These are phyloP conservation scores for Cybosia mesomella DNA, from an alignment of 2,888 invertebrate species.

Conservation along the genomic window DNA sequence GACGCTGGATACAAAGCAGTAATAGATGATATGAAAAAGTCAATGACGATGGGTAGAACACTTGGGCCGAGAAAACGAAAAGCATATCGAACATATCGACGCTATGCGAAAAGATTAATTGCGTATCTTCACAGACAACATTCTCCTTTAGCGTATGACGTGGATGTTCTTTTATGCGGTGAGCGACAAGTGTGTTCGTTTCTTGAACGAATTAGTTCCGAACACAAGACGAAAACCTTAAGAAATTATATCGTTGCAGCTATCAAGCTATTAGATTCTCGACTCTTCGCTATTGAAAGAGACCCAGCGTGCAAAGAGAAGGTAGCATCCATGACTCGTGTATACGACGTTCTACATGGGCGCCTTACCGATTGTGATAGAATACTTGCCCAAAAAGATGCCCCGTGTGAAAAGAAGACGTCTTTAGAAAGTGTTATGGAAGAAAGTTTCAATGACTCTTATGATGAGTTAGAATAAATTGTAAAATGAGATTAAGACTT, in stretches of 20 bases:
- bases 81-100: conserved; percentile 81
- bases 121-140: conserved; percentile 82
- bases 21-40: conserved; percentile 86
- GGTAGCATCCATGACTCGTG: conserved; percentile 82
- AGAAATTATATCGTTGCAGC: conserved; percentile 84
- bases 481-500: conserved; percentile 10
- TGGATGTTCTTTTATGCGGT: conserved; percentile 81
- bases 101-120: conserved; percentile 83
- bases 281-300: conserved; percentile 83
- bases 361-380: conserved; percentile 80
- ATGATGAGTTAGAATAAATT: conserved; percentile 72
- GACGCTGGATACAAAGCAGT: conserved; percentile 86
- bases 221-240: conserved; percentile 83
- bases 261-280: conserved; percentile 81
- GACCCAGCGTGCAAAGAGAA: conserved; percentile 84
- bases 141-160: conserved; percentile 83
- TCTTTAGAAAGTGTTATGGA: conserved; percentile 75
- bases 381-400: conserved; percentile 74
- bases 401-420: conserved; percentile 61
- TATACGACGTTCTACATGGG: conserved; percentile 80
- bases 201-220: conserved; percentile 78
- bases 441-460: conserved; percentile 75
- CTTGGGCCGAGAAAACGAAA: conserved; percentile 81
- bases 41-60: conserved; percentile 83
- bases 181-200: conserved; percentile 83